A percentile compares a stretch with the other conserved stretches of the same genome.
phyloP scores from a whole-genome alignment of 2,797 vertebrate species.

The Oreochromis grahami region DNA sequence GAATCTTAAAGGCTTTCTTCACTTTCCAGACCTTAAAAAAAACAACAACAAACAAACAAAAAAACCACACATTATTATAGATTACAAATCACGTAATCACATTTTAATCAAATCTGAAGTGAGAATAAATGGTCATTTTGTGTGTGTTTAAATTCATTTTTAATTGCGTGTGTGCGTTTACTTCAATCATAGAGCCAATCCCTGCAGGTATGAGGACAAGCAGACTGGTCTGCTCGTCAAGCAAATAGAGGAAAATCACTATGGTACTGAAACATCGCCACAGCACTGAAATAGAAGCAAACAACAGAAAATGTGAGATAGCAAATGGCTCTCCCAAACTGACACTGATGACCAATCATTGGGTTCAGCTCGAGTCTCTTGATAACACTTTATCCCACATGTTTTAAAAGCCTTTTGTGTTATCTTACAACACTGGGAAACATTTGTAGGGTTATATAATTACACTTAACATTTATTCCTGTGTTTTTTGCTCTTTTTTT shows the following conservation, averaged over 20 bases:
- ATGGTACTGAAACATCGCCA: conserved; percentile 98
- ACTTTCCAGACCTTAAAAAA: conserved; percentile 95
- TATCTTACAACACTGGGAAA: neutral
- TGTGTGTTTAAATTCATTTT: neutral
- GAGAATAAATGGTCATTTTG: neutral
- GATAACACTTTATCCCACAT: neutral
- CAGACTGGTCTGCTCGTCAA: conserved; percentile 96
- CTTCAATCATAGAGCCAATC: conserved; percentile 93
- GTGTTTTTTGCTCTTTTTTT: neutral
- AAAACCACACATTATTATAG: neutral
- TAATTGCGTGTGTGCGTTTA: conserved; percentile 15
- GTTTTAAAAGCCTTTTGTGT: neutral
- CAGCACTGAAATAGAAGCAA: conserved; percentile 80
- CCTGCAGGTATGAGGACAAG: conserved; percentile 94
- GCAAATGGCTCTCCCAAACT: neutral
- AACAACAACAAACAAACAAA: neutral
- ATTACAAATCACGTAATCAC: neutral
- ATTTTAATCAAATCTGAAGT: neutral
- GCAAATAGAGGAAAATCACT: conserved; percentile 94
- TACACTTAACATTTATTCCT: neutral
- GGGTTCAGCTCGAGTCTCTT: neutral
- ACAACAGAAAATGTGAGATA: neutral
- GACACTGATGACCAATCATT: neutral
- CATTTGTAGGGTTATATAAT: neutral
- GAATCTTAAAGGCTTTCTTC: conserved; percentile 97